phyloP scores from a whole-genome alignment of 2,113 vertebrate species.

The Bos taurus region ARS-UCD2.0 NC_037331.1:46555501-46556000 shows the following conservation, averaged over 20 bases:
- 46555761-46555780: not conserved
- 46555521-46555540: not conserved
- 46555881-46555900: constrained; percentile 16
- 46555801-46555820: not conserved
- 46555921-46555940: not conserved
- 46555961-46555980: not conserved
- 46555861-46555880: not conserved
- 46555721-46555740: not conserved
- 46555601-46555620: not conserved
- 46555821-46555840: not conserved
- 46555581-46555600: not conserved
- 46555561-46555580: not conserved
- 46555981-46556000: not conserved
- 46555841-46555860: not conserved
- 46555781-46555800: not conserved
- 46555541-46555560: not conserved
- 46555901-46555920: not conserved
- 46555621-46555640: not conserved
- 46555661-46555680: not conserved
- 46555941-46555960: not conserved
- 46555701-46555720: not conserved
- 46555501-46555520: not conserved
- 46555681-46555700: not conserved
- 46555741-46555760: not conserved
- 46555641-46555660: not conserved